Evolutionary conservation across 2,797 vertebrate genomes (phyloP).

Genomic region (Harpagifer antarcticus): DNA sequence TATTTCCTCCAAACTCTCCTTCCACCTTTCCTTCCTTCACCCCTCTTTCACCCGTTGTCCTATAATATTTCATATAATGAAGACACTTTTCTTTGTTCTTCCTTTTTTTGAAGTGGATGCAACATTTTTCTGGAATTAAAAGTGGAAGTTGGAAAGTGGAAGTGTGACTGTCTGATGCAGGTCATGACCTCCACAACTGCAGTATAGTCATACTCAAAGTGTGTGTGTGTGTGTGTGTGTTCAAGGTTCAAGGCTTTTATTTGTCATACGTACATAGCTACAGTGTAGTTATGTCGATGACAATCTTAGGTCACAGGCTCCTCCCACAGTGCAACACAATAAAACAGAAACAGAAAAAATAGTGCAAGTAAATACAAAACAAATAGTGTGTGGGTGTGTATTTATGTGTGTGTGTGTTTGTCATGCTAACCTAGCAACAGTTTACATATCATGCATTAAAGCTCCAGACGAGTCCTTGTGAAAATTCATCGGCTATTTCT

Average conservation of each 20-base stretch:
- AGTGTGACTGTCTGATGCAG: conserved; percentile 9
- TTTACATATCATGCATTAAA: not conserved
- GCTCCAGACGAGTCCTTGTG: not conserved
- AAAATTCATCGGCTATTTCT: not conserved
- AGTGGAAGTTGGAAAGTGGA: not conserved
- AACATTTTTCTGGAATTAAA: not conserved
- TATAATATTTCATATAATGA: not conserved
- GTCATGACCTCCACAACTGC: conserved; percentile 2
- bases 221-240: not conserved
- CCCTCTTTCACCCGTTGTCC: not conserved
- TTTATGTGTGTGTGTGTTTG: not conserved
- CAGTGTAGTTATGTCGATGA: too few relatives aligned
- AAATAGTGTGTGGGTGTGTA: too few relatives aligned
- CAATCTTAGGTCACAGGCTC: too few relatives aligned
- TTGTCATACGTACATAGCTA: too few relatives aligned
- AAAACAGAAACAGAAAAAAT: too few relatives aligned
- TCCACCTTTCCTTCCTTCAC: not conserved
- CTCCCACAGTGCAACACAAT: too few relatives aligned
- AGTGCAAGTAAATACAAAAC: too few relatives aligned
- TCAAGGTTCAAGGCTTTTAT: too few relatives aligned
- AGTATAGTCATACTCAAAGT: not conserved
- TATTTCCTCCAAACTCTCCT: not conserved
- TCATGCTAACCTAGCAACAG: not conserved
- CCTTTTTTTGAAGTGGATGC: not conserved
- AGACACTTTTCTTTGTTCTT: not conserved